Conservation (phyloP, 2,888 invertebrate genomes). For the Cabera pusaria region DNA sequence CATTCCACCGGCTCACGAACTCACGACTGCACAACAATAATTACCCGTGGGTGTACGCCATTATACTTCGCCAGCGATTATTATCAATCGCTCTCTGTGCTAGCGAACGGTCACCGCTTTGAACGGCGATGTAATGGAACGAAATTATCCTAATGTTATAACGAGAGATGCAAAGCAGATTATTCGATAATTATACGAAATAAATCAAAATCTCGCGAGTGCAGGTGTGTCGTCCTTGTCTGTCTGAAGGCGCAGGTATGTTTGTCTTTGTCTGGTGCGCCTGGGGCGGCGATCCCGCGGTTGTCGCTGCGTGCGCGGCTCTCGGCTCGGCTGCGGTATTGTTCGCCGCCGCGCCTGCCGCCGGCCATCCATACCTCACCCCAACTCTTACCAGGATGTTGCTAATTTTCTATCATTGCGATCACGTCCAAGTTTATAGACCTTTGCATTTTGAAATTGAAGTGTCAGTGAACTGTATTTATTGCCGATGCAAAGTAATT, state of each 20-base stretch:
- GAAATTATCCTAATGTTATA: slow-evolving; percentile 81
- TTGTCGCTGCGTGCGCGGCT: slow-evolving; percentile 59
- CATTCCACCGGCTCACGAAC: slow-evolving; percentile 79
- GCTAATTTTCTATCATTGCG: slow-evolving; percentile 82
- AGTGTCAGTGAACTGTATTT: slow-evolving; percentile 75
- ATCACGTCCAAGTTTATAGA: slow-evolving; percentile 74
- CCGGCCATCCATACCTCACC: slow-evolving; percentile 74
- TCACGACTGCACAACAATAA: slow-evolving; percentile 83
- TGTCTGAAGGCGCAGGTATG: slow-evolving; percentile 34
- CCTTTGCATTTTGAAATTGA: slow-evolving; percentile 74
- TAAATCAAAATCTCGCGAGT: slow-evolving; percentile 76
- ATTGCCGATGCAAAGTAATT: slow-evolving; percentile 54
- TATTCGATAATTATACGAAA: slow-evolving; percentile 80
- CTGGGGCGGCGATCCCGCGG: slow-evolving; percentile 49
- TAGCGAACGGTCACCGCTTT: slow-evolving; percentile 80
- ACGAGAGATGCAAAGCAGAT: slow-evolving; percentile 82
- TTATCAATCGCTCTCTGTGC: slow-evolving; percentile 80
- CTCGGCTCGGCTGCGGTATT: slow-evolving; percentile 60
- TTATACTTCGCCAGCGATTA: slow-evolving; percentile 83
- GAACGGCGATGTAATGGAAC: slow-evolving; percentile 76
- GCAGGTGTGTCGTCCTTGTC: slow-evolving; percentile 50
- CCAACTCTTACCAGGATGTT: slow-evolving; percentile 75
- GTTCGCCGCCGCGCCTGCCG: slow-evolving; percentile 67
- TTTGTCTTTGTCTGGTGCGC: slow-evolving; percentile 50
- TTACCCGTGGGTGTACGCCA: slow-evolving; percentile 84